phyloP scores from a whole-genome alignment of 2,888 invertebrate genomes.

The Tubulanus polymorphus region DNA sequence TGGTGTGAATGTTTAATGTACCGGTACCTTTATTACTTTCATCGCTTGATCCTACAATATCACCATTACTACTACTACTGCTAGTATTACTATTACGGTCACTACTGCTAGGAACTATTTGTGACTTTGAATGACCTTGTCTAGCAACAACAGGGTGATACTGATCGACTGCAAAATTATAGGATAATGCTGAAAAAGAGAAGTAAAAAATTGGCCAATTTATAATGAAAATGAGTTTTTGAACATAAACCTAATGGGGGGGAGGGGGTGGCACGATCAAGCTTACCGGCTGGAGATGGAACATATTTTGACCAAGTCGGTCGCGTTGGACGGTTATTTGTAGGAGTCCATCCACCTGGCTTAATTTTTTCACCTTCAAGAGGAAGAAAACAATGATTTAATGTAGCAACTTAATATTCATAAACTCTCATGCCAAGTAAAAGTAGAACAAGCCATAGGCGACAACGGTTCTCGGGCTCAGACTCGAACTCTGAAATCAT shows the following conservation, averaged over 20 bases:
- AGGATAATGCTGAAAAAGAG: conserved; percentile 36
- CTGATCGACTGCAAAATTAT: conserved; percentile 44
- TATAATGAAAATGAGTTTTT: not conserved
- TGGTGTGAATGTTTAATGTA: too few species aligned
- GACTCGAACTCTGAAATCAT: too few species aligned
- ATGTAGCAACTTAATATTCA: not conserved
- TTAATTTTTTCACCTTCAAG: conserved; percentile 32
- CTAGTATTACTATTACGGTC: too few species aligned
- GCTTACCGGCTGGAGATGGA: conserved; percentile 40
- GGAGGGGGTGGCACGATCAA: not conserved
- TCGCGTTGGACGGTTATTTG: conserved; percentile 25
- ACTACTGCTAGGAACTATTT: too few species aligned
- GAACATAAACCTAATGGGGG: not conserved
- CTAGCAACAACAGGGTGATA: conserved; percentile 21
- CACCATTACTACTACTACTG: too few species aligned
- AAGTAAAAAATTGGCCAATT: not conserved
- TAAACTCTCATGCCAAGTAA: too few species aligned
- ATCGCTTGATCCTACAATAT: too few species aligned
- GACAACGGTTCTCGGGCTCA: too few species aligned
- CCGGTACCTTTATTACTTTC: too few species aligned
- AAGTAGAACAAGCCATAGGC: too few species aligned
- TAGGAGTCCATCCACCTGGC: conserved; percentile 42
- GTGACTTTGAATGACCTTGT: not conserved
- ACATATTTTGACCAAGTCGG: conserved; percentile 36
- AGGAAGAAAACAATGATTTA: conserved; percentile 3